Base-by-base conservation (phyloP, 2,888 invertebrate genomes). In the Dryadula phaetusa region DNA sequence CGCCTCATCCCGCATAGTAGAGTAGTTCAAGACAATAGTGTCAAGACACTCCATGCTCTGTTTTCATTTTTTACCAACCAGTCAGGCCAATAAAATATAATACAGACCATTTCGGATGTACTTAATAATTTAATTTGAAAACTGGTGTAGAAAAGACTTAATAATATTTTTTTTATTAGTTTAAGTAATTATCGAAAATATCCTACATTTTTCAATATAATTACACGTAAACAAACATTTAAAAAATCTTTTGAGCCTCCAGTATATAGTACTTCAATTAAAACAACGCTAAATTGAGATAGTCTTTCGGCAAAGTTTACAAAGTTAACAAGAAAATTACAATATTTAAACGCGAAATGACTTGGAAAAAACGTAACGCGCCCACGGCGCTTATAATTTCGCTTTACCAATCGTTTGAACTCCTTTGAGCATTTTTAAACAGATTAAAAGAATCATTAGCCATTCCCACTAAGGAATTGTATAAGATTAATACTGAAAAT, bases 381-480 rank as follows among this genome's bases (percentile, higher is more conserved):
- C 67, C 70, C 42, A 54, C 61, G 54, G 68, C 69, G n/a, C 16
- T 47, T 62, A 46, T 65, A 70, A 69, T 71, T 72, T 61, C 46
- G 60, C 64, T 70, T 69, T 70, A 67, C 64, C 60, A 60, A 67
- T 62, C 79, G 75, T 88, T 87, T 85, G 85, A 86, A 85, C 82
- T 87, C 82, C 86, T 88, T 85, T 84, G 80, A 82, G 87, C 86
- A 90, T 90, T 85, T 81, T 84, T 87, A 86, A 87, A 76, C 79
- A 91, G 91, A 91, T 92, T 90, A 90, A 86, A 86, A 85, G 83
- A 87, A 86, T 88, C 87, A 91, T 92, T 90, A 90, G 79, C 78
- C 81, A 92, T 92, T 90, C 92, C 82, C 83, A 89, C 85, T 88
- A 76, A 79, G 76, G 72, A 65, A 42, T 18, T 37, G 6, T 25